Evolutionary conservation across 1,140 invertebrate species (phyloP), one percentile per base, ranked within the genome.

Genomic region (Pentalonia nigronervosa): DNA sequence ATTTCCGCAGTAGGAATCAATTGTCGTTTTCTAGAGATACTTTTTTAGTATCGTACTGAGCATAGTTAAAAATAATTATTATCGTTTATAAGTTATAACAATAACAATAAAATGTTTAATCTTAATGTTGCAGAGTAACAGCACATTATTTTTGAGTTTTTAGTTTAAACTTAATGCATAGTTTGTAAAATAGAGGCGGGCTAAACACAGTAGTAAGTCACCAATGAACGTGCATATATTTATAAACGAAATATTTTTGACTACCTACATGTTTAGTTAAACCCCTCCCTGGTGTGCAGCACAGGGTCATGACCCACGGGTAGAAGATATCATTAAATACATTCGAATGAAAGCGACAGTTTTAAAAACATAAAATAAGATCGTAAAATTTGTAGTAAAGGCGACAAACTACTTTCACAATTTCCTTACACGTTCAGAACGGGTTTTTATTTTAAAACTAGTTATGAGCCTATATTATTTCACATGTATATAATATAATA

Each of bases 321-420:
- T 47, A 25, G 14, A 67, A 90, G 53, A 23, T 90, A 45, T 67
- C 36, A 20, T 83, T 30, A 41, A 83, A 56, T 7, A 86, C 34
- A 86, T 86, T 86, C 81, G 17, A 41, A 93, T 53, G 91, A 93
- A 93, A 93, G 81, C 81, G 34, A 86, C 81, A 92, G 67, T 76
- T 81, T 34, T 50, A 36, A 48, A 41, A 84, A 93, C n/a, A 92
- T 48, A 76, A 92, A 30, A 83, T 53, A 86, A 56, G 47, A 92
- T 84, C 47, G 23, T 84, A 84, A 50, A 91, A n/a, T 88, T 34
- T 34, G n/a, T 50, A 56, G 36, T 30, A 36, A 67, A 56, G 48
- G 87, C n/a, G 48, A 56, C 50, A 53, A 89, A 89, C 76, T 86
- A 93, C 91, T 93, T 93, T 93, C 91, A 93, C 91, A 86, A 93